Base-by-base conservation (phyloP, 2,888 invertebrate species). In the Suillia variegata region DNA sequence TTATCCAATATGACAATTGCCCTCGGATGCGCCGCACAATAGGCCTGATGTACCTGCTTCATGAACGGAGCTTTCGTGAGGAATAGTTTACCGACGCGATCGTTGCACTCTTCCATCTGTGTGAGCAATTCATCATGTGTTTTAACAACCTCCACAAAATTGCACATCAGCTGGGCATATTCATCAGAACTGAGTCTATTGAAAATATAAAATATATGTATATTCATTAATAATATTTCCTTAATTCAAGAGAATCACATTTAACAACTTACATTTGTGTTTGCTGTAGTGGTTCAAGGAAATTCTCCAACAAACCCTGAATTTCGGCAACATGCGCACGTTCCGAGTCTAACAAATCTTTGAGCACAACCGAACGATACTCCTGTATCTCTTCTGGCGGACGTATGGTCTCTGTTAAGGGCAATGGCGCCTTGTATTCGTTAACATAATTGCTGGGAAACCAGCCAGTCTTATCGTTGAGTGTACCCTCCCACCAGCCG, bases 401-500 rank as follows among this genome's bases (percentile, higher is more conserved):
- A 68, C 87, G 80, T 65, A 87, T 86, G 42, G 89, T 86, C 56
- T 88, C 87, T 73, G 90, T 86, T 31, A 87, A 83, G 6, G 87
- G 81, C 59, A 82, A 67, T 54, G 79, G 75, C 56, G 79, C 80
- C 64, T 92, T 93, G 79, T 88, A 89, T 83, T 96, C 96, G 77
- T 92, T 92, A 62, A 96, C 96, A 86, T 97, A 98, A 84, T 98
- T 98, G 78, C 94, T 94, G 63, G 98, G 98, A 85, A 98, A 98
- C 98, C 98, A 98, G 74, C 97, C 98, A 65, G 98, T 98, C 80
- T 93, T 93, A 70, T 94, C 96, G 62, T 91, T 89, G 52, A 98
- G 84, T 8, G 98, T 98, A 13, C 98, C 98, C 85, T 99, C 99
- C 98, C 98, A 99, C 98, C 98, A 98, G 47, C 98, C 98, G 56